Conservation (phyloP, 2,113 vertebrate genomes). For the Crypturellus undulatus region DNA sequence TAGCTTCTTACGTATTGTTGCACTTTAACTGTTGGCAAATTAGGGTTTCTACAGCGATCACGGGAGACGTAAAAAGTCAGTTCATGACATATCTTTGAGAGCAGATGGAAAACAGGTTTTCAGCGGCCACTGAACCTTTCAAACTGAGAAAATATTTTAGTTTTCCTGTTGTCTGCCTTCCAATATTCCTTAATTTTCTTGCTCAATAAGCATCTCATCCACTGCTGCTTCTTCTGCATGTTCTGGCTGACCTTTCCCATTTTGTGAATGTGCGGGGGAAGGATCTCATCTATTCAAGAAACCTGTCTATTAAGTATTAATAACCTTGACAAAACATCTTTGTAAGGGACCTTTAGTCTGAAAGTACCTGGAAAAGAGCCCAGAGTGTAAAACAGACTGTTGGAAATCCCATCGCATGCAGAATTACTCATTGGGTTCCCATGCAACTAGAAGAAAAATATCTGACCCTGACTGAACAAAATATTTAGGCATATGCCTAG, state of each 20-base stretch:
- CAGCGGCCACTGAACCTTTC: neutral
- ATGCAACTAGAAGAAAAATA: neutral
- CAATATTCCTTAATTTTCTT: neutral
- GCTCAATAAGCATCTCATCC: neutral
- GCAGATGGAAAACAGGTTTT: neutral
- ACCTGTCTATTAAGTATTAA: neutral
- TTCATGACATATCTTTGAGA: neutral
- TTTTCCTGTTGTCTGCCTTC: neutral
- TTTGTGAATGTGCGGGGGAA: neutral
- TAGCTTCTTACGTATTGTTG: neutral
- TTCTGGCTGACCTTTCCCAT: neutral
- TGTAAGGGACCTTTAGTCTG: neutral
- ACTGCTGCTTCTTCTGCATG: neutral
- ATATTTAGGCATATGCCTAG: neutral
- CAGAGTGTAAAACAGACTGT: neutral
- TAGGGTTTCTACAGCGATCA: neutral
- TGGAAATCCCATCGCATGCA: neutral
- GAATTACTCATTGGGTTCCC: neutral
- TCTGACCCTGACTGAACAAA: neutral
- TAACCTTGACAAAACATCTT: neutral
- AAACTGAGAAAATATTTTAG: neutral
- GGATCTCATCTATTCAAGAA: neutral
- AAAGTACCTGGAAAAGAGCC: neutral
- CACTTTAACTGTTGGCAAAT: neutral
- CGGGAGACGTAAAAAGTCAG: neutral